Evolutionary conservation across 2,797 vertebrate genomes (phyloP).

Genomic region (Enteromius paludinosus): DNA sequence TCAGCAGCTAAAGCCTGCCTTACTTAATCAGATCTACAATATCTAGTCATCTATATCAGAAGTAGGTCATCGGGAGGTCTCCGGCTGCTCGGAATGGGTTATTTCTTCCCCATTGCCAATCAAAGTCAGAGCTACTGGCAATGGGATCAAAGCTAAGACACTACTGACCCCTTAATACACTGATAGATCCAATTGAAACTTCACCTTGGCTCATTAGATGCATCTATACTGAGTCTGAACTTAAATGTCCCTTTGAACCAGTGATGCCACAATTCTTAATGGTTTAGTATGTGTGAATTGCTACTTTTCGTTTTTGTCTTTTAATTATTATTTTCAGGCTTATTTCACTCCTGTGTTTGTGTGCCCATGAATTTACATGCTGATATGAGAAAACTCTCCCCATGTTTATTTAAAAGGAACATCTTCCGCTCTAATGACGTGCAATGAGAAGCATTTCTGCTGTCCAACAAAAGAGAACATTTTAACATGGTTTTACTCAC

Average conservation of each 20-base stretch:
- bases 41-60: constrained; percentile 5
- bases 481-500: no score
- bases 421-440: no score
- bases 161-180: constrained; percentile 22
- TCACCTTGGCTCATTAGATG: constrained; percentile 21
- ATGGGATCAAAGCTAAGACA: constrained; percentile 18
- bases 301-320: neutral
- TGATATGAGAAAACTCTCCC: no score
- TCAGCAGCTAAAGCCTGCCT: constrained; percentile 14
- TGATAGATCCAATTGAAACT: constrained; percentile 22
- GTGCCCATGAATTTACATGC: no score
- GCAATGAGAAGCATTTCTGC: no score
- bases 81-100: neutral
- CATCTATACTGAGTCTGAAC: constrained; percentile 23
- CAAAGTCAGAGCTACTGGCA: constrained; percentile 14
- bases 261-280: neutral
- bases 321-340: no score
- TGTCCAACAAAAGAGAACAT: no score
- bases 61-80: constrained; percentile 19
- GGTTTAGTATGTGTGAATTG: neutral
- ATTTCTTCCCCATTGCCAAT: constrained; percentile 23
- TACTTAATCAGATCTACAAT: constrained; percentile 6
- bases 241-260: constrained; percentile 24
- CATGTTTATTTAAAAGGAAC: no score
- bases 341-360: neutral